Percentiles rank a stretch among this genome's conserved stretches.
These are phyloP conservation scores for Urosaurus nigricauda DNA, from an alignment of 2,797 vertebrate genomes.

Conservation along the genomic window DNA sequence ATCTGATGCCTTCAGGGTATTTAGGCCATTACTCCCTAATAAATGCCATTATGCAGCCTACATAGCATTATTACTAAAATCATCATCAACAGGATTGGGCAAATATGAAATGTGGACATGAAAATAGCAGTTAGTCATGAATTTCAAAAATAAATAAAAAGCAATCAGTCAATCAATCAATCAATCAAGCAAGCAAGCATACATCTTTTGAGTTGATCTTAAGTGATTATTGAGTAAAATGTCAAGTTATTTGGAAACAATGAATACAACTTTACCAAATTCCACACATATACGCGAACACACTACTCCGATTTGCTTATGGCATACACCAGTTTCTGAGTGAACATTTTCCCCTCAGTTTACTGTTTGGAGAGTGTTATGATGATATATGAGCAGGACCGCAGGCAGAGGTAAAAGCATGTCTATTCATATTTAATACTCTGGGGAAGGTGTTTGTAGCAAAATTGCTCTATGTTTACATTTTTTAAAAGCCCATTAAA, in stretches of 20 bases:
- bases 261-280: background rate
- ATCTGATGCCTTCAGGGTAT: background rate
- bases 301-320: background rate
- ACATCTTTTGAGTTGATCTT: background rate
- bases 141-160: too few relatives aligned
- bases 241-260: background rate
- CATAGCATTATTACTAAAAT: background rate
- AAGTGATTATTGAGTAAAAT: background rate
- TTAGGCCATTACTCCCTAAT: background rate
- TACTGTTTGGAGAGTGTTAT: slow-evolving; percentile 22
- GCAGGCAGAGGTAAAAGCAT: slow-evolving; percentile 38
- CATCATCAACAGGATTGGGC: background rate
- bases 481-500: slow-evolving; percentile 42
- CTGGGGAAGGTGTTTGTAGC: background rate
- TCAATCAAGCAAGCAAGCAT: background rate
- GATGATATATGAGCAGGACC: background rate
- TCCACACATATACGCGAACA: background rate
- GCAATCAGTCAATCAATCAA: background rate
- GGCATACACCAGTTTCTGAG: slow-evolving; percentile 2
- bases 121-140: background rate
- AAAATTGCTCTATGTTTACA: slow-evolving; percentile 11
- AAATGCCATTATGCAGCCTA: background rate
- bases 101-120: background rate
- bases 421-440: slow-evolving; percentile 48
- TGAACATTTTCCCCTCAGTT: background rate